These are phyloP conservation scores for Micromussa lordhowensis DNA, from an alignment of 92 coral and sea anemone species.

Conservation along the genomic window DNA sequence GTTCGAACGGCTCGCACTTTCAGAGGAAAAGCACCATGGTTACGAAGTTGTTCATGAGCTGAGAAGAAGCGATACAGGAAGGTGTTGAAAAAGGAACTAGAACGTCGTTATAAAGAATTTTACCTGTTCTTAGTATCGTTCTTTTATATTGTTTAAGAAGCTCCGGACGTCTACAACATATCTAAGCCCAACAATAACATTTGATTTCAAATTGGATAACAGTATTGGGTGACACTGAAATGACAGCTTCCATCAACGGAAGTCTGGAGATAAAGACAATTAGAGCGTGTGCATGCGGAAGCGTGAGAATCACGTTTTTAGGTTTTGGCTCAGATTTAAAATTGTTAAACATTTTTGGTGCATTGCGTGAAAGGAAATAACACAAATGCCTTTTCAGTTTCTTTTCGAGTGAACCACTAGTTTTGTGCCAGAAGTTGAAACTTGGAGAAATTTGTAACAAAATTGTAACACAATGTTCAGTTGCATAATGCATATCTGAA, in stretches of 20 bases:
- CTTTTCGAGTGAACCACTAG: background rate
- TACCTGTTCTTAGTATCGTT: background rate
- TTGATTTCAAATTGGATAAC: background rate
- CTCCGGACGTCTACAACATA: background rate
- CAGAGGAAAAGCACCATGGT: too few relatives aligned
- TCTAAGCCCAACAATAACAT: background rate
- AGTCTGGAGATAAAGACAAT: too few relatives aligned
- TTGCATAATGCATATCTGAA: background rate
- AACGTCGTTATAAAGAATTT: background rate
- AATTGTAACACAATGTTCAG: background rate
- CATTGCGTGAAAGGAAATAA: background rate
- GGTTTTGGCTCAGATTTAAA: background rate
- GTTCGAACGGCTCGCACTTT: too few relatives aligned
- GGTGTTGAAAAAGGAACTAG: background rate
- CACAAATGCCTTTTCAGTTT: background rate
- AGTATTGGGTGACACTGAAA: too few relatives aligned
- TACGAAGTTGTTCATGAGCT: too few relatives aligned
- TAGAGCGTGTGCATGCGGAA: background rate
- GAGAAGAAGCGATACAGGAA: too few relatives aligned
- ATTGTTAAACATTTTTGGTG: background rate
- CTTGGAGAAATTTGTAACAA: too few relatives aligned
- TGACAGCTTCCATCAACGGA: too few relatives aligned
- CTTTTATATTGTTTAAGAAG: background rate
- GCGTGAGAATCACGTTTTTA: background rate
- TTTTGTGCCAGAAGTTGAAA: too few relatives aligned